phyloP scores from a whole-genome alignment of 2,113 vertebrate genomes.

The Poecilia latipinna region DNA sequence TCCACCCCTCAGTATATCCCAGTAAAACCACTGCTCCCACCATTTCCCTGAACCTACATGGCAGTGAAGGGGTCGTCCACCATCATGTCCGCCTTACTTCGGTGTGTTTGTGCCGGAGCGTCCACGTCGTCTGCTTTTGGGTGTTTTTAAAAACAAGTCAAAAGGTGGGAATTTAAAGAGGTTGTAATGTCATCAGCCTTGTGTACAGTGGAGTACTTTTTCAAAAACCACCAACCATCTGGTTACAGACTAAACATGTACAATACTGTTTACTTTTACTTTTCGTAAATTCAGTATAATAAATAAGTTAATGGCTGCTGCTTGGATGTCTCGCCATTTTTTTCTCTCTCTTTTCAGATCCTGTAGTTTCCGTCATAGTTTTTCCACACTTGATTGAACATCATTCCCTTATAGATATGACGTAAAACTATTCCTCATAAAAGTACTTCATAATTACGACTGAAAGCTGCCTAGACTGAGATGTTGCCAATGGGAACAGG shows the following conservation, averaged over 20 bases:
- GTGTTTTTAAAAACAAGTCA: slow-evolving; percentile 43
- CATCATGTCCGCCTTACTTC: slow-evolving; percentile 46
- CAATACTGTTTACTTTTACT: slow-evolving; percentile 85
- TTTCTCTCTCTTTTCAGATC: not conserved
- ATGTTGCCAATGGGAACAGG: no score
- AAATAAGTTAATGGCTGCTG: slow-evolving; percentile 83
- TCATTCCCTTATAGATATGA: no score
- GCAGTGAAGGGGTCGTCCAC: slow-evolving; percentile 50
- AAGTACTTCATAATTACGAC: no score
- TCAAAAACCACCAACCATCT: slow-evolving; percentile 38
- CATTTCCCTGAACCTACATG: slow-evolving; percentile 28
- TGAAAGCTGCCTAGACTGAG: no score
- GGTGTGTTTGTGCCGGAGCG: slow-evolving; percentile 24
- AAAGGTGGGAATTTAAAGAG: not conserved
- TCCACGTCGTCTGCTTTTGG: slow-evolving; percentile 48
- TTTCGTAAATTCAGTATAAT: slow-evolving; percentile 85
- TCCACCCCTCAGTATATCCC: not conserved
- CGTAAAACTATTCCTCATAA: no score
- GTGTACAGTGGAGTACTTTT: slow-evolving; percentile 67
- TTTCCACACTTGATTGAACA: not conserved
- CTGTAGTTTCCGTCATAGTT: not conserved
- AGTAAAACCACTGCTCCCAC: not conserved
- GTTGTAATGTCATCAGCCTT: slow-evolving; percentile 62
- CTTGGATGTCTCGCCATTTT: slow-evolving; percentile 25
- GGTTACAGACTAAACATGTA: slow-evolving; percentile 75